phyloP scores from a whole-genome alignment of 2,113 vertebrate genomes.

The Stegostoma tigrinum region DNA sequence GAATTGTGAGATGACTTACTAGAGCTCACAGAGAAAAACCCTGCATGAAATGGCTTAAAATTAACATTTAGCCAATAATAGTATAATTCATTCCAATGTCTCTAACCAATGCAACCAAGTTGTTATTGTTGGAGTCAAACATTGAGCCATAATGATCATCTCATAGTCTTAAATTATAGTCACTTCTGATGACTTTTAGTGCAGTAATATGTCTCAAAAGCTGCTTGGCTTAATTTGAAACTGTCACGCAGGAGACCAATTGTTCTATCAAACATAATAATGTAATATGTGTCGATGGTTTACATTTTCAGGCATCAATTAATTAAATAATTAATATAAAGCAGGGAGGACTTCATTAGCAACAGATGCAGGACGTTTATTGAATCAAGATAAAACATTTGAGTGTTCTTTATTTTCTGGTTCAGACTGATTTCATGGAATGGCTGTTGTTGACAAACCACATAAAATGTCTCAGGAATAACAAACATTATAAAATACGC shows the following conservation, averaged over 20 bases:
- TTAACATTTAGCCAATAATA: too few species aligned
- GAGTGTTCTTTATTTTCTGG: not conserved
- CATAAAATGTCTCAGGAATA: not conserved
- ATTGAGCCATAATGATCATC: not conserved
- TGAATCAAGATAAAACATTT: not conserved
- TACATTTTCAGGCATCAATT: not conserved
- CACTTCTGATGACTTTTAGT: not conserved
- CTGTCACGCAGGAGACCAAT: not conserved
- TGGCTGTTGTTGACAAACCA: not conserved
- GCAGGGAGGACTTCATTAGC: not conserved
- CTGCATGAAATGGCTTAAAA: too few species aligned
- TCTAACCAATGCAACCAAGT: too few species aligned
- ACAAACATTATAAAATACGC: not conserved
- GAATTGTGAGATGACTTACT: too few species aligned
- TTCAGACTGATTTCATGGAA: not conserved
- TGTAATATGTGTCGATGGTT: not conserved
- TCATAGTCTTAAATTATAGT: not conserved
- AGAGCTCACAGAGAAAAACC: too few species aligned
- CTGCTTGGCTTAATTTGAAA: not conserved
- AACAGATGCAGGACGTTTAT: not conserved
- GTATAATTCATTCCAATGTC: too few species aligned
- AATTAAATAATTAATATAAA: conserved; percentile 13
- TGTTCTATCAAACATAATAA: not conserved
- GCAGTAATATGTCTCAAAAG: not conserved
- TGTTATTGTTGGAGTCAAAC: not conserved